Conservation (phyloP, 2,797 vertebrate genomes). For the Podargus strigoides region DNA sequence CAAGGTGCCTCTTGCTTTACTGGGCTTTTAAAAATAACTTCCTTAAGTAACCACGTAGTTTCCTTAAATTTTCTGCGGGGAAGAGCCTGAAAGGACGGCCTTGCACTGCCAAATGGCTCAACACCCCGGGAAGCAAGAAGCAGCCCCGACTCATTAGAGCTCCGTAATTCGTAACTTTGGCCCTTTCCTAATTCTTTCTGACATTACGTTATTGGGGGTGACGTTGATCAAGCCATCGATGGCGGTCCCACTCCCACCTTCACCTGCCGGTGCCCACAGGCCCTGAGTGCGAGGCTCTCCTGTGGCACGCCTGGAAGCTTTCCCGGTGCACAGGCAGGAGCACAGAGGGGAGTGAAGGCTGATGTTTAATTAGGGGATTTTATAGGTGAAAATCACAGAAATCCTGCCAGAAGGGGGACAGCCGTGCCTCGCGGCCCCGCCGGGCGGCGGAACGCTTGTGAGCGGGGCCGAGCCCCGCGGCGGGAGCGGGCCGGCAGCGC, state of each 20-base stretch:
- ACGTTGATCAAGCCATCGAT: too few species aligned
- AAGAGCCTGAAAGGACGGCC: not conserved
- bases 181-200: not conserved
- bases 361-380: not conserved
- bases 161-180: not conserved
- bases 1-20: not conserved
- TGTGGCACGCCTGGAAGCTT: not conserved
- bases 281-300: not conserved
- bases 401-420: fast-evolving
- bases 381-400: fast-evolving
- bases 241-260: too few species aligned
- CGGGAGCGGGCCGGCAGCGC: not conserved
- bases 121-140: not conserved
- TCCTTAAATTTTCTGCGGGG: not conserved
- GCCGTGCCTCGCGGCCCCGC: fast-evolving
- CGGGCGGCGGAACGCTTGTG: not conserved
- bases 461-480: not conserved
- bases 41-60: not conserved
- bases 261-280: too few species aligned
- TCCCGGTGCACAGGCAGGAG: fast-evolving
- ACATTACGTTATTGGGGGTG: fast-evolving
- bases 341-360: fast-evolving
- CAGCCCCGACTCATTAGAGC: not conserved
- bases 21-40: not conserved
- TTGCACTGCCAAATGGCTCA: not conserved